A percentile compares a stretch with the other conserved stretches of the same genome.
These are phyloP conservation scores for Rhagonycha lutea DNA, from an alignment of 2,888 invertebrate species.

Conservation along the genomic window DNA sequence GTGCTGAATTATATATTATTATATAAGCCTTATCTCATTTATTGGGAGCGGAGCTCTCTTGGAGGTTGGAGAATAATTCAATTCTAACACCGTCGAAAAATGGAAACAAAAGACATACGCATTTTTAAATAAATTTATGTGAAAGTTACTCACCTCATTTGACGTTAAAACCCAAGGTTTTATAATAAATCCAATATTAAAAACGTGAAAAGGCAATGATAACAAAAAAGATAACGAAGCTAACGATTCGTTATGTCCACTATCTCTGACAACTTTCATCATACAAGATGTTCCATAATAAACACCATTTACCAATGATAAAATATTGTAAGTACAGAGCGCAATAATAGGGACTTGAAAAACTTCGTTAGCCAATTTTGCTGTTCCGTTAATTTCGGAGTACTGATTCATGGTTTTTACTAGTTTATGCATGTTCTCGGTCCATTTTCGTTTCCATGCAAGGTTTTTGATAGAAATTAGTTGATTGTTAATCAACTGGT, in stretches of 20 bases:
- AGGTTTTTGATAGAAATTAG: neutral
- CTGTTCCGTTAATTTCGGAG: neutral
- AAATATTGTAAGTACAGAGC: neutral
- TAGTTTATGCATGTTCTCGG: neutral
- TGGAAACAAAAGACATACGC: no score
- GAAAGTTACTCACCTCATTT: neutral
- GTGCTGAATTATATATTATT: no score
- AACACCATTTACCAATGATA: neutral
- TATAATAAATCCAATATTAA: neutral
- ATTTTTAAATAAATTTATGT: no score
- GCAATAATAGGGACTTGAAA: neutral
- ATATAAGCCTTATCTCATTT: no score
- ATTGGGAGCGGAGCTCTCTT: no score
- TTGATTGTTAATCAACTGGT: neutral
- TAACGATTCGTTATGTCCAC: neutral
- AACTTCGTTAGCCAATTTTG: neutral
- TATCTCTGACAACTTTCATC: neutral
- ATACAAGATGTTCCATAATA: neutral
- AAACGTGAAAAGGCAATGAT: neutral
- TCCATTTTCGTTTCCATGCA: neutral
- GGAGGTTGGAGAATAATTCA: no score
- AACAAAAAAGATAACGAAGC: neutral
- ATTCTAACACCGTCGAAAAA: no score
- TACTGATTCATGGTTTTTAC: neutral
- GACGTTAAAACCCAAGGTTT: neutral